A percentile compares a stretch with the other conserved stretches of the same genome.
phyloP scores from a whole-genome alignment of 92 coral and sea anemone genomes.

The Chrysogorgia sp. region DNA sequence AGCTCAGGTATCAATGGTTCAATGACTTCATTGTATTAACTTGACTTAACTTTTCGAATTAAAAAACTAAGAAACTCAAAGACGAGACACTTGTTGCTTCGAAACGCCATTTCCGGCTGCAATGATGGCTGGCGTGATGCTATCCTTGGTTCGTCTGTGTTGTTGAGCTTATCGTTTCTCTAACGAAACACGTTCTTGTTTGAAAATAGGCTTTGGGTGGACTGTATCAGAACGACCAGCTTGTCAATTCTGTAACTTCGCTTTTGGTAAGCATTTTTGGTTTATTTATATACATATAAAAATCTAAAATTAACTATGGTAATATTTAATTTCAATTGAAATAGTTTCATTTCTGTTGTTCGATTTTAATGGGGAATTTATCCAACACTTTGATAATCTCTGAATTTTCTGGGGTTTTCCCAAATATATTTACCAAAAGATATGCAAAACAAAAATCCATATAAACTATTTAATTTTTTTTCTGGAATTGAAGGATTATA shows the following conservation, averaged over 20 bases:
- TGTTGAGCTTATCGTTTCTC: neutral
- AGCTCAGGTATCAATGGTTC: neutral
- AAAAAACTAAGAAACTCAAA: neutral
- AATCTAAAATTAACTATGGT: neutral
- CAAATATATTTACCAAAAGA: no score
- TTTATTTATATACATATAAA: no score
- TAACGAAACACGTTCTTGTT: neutral
- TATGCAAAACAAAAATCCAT: no score
- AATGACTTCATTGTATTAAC: neutral
- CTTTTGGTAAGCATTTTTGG: conserved; percentile 15
- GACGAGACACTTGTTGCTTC: conserved; percentile 21
- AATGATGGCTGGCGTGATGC: neutral
- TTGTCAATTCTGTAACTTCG: conserved; percentile 33
- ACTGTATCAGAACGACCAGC: conserved; percentile 15
- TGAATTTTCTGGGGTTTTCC: no score
- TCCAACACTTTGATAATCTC: no score
- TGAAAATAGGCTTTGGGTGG: conserved; percentile 4
- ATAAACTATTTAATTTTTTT: no score
- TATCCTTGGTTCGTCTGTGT: neutral
- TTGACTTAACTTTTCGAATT: neutral
- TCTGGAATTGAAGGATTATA: no score
- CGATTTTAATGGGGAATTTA: no score
- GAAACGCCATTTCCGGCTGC: neutral
- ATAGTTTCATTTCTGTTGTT: no score
- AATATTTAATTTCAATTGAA: neutral